phyloP scores from a whole-genome alignment of 2,113 vertebrate species.

The Neotoma lepida region DNA sequence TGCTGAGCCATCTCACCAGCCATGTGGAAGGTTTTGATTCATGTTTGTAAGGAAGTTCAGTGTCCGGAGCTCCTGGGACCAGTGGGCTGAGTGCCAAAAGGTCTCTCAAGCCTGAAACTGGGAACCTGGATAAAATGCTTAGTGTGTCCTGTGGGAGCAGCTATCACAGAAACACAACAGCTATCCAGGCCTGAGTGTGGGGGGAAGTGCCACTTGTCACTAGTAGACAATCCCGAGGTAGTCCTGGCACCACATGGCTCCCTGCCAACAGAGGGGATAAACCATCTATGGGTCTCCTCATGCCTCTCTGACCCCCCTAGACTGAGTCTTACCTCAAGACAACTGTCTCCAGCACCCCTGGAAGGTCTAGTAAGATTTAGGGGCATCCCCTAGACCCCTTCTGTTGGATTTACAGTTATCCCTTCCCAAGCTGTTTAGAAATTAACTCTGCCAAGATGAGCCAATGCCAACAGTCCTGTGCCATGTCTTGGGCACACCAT shows the following conservation, averaged over 20 bases:
- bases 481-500: neutral
- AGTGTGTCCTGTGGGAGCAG: neutral
- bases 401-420: neutral
- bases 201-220: neutral
- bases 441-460: conserved; percentile 58
- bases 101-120: neutral
- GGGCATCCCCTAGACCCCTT: neutral
- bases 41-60: neutral
- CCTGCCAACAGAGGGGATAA: neutral
- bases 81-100: neutral
- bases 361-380: neutral
- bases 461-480: conserved; percentile 22
- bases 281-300: neutral
- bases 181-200: no score
- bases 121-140: neutral
- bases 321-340: neutral
- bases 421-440: neutral
- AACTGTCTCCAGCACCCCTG: neutral
- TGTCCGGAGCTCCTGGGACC: neutral
- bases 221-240: neutral
- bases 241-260: neutral
- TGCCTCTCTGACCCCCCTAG: no score
- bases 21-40: neutral
- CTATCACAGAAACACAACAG: neutral
- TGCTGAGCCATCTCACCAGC: neutral